Evolutionary conservation across 2,797 vertebrate species (phyloP), one percentile per base, ranked within the genome.

Genomic region (Potorous gilbertii): DNA sequence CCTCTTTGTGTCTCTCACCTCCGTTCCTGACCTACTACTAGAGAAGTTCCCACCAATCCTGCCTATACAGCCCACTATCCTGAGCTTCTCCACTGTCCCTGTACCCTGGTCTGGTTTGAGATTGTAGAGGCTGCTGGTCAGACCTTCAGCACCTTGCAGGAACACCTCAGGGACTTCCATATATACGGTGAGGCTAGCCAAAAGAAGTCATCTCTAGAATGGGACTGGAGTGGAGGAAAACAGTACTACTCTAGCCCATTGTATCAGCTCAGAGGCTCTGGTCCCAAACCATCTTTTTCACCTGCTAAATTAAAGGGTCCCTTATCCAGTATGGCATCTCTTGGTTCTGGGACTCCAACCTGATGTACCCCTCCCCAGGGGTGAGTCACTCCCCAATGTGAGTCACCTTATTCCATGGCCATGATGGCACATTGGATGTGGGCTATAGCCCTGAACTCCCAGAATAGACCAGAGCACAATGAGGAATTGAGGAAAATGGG

Each of bases 21-120:
- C 99, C 55, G 96, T 99, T 94, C 98, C 98, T 54, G 98, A 99
- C 57, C 98, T 99, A 94, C 97, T 99, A 94, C 96, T 99, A 59
- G 56, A 31, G 57, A 59, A 29, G 29, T 11, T 31, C 4, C 34
- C 13, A 31, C 12, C 34, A 66, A 34, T 16, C 4, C 5, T n/a
- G 12, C 0, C 34, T 66, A 66, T 16, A 18, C 1, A 66, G 12
- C 14, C 34, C 34, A 16, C 13, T 66, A 55, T 99, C 99, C 5
- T 94, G 96, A 0, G 99, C 99, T 1, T 98, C 99, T 66, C 98
- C 98, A 92, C 98, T 96, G 34, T 99, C 98, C 3, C 21, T 97
- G 0, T 54, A 96, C 95, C 0, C 99, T 99, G 97, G 98, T 98
- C 0, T 98, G 99, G 29, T 12, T 31, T 59, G 29, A 59, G 28